phyloP scores from a whole-genome alignment of 1,140 invertebrate species.

The Bombus haemorrhoidalis region DNA sequence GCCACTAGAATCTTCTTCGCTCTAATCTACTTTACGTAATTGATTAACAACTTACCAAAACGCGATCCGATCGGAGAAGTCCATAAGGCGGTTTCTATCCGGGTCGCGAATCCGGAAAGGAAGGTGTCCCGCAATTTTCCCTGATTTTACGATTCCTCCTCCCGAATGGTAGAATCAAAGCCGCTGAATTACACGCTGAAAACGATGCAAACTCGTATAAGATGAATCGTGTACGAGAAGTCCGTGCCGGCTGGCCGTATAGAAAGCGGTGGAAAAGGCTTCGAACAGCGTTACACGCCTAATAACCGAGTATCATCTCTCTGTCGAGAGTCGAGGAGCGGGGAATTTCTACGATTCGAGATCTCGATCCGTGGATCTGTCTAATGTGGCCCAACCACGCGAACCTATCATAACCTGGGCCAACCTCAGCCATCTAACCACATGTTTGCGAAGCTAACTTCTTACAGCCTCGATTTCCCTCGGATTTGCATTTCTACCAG shows the following conservation, averaged over 20 bases:
- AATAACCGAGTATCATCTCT: conserved; percentile 69
- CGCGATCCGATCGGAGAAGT: neutral
- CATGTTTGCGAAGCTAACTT: conserved; percentile 73
- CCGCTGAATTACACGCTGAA: conserved; percentile 51
- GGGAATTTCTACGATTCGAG: conserved; percentile 70
- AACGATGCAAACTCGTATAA: conserved; percentile 2
- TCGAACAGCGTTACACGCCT: conserved; percentile 57
- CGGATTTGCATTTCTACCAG: conserved; percentile 74
- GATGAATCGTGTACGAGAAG: neutral
- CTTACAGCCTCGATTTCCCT: conserved; percentile 61
- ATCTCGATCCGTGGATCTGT: conserved; percentile 68
- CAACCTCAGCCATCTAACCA: conserved; percentile 73
- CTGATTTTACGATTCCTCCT: neutral
- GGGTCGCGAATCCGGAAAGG: conserved; percentile 10
- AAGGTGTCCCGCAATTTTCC: conserved; percentile 46
- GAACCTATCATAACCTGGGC: conserved; percentile 79
- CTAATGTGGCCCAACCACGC: conserved; percentile 80
- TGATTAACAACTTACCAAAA: neutral
- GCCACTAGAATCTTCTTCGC: neutral
- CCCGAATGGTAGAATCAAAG: conserved; percentile 42
- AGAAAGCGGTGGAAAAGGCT: conserved; percentile 34
- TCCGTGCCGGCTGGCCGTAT: neutral
- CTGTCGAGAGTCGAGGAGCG: neutral
- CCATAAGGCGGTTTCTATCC: neutral
- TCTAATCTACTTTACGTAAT: neutral